Evolutionary conservation across 2,888 invertebrate genomes (phyloP).

Genomic region (Crocallis elinguaria): DNA sequence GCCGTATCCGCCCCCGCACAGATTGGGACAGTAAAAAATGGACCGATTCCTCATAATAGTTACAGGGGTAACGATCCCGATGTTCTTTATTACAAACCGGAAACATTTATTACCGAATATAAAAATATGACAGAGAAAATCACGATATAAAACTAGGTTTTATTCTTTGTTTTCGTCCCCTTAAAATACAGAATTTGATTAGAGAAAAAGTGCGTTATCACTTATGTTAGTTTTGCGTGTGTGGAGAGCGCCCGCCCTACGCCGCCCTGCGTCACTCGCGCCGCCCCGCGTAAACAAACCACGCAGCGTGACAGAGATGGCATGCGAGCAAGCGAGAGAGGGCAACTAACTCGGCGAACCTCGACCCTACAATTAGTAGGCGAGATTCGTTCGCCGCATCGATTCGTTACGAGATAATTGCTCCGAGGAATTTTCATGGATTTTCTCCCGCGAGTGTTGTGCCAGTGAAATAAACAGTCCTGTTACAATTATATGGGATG

Average conservation of each 20-base stretch:
- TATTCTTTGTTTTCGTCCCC: slow-evolving; percentile 13
- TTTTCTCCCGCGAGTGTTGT: slow-evolving; percentile 67
- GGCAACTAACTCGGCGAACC: slow-evolving; percentile 53
- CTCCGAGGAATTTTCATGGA: slow-evolving; percentile 69
- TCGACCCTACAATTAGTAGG: slow-evolving; percentile 83
- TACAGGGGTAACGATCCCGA: slow-evolving; percentile 65
- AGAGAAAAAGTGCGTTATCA: slow-evolving; percentile 57
- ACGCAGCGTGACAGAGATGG: slow-evolving; percentile 59
- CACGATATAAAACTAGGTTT: slow-evolving; percentile 27
- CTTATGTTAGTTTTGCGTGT: slow-evolving; percentile 68
- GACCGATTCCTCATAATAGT: slow-evolving; percentile 80
- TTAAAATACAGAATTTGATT: slow-evolving; percentile 19
- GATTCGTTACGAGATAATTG: slow-evolving; percentile 83
- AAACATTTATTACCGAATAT: slow-evolving; percentile 74
- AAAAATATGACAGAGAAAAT: slow-evolving; percentile 9
- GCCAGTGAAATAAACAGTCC: slow-evolving; percentile 50
- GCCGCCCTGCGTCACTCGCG: slow-evolving; percentile 69
- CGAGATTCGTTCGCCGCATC: slow-evolving; percentile 83
- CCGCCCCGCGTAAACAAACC: slow-evolving; percentile 73
- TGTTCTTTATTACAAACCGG: slow-evolving; percentile 79
- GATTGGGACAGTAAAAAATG: slow-evolving; percentile 78
- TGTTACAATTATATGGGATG: slow-evolving; percentile 70
- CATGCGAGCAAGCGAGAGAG: slow-evolving; percentile 56
- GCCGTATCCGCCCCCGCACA: slow-evolving; percentile 79
- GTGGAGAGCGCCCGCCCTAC: slow-evolving; percentile 68